These are phyloP conservation scores for Sibirionetta formosa DNA, from an alignment of 2,797 vertebrate genomes.

Conservation along the genomic window DNA sequence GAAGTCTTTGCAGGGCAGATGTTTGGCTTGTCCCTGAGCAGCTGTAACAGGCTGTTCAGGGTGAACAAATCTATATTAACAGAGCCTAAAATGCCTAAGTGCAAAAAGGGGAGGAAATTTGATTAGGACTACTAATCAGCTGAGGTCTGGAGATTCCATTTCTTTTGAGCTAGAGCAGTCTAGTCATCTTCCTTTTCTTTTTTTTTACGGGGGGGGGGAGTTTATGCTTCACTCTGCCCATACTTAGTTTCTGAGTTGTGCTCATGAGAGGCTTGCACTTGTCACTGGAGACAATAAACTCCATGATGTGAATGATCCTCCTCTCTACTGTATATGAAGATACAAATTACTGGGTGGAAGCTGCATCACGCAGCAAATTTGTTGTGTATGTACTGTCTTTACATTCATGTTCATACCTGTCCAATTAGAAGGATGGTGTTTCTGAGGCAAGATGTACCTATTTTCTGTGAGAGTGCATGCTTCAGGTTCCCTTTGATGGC, in stretches of 20 bases:
- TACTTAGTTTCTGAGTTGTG: background rate
- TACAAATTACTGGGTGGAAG: background rate
- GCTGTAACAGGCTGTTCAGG: constrained; percentile 15
- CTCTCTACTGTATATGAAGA: background rate
- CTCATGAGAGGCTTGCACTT: background rate
- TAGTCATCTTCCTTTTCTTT: background rate
- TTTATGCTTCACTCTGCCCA: background rate
- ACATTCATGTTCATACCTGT: background rate
- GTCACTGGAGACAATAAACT: background rate
- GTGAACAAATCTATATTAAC: constrained; percentile 54
- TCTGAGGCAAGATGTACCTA: background rate
- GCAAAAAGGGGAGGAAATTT: constrained; percentile 20
- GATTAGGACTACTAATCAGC: background rate
- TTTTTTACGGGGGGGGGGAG: background rate
- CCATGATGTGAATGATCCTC: background rate
- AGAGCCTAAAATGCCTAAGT: background rate
- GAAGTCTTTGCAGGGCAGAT: constrained; percentile 5
- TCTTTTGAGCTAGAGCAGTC: constrained; percentile 12
- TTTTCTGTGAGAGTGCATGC: background rate
- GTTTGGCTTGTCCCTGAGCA: constrained; percentile 14
- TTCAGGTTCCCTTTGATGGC: background rate
- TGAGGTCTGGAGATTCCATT: constrained; percentile 14
- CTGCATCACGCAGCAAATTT: background rate
- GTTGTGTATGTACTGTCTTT: background rate
- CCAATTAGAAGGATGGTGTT: background rate